Conservation (phyloP, 2,113 vertebrate species). For the Miniopterus natalensis region DNA sequence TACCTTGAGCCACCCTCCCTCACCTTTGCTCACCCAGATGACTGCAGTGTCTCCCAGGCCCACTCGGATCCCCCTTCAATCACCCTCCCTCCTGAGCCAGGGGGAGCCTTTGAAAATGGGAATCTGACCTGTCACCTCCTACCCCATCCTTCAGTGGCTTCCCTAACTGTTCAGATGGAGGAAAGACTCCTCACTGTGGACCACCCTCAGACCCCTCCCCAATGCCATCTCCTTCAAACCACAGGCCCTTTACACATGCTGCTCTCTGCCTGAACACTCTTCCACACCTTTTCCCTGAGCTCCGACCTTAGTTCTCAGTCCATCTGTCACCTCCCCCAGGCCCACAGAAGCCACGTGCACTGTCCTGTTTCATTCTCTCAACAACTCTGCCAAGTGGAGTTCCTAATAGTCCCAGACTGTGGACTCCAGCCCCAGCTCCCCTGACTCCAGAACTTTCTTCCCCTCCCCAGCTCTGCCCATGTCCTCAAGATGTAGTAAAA, state of each 20-base stretch:
- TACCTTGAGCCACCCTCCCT: accelerated
- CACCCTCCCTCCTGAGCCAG: not conserved
- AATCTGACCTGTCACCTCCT: not conserved
- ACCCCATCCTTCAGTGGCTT: not conserved
- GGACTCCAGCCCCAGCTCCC: not conserved
- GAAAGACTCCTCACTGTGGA: not conserved
- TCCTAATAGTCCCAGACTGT: not conserved
- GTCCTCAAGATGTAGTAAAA: not conserved
- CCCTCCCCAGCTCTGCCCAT: not conserved
- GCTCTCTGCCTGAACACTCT: not conserved
- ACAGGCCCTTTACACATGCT: conserved; percentile 15
- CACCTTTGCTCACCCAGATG: not conserved
- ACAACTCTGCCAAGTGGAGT: not conserved
- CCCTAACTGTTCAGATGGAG: not conserved
- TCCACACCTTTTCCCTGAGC: not conserved
- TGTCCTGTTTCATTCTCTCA: not conserved
- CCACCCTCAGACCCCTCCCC: not conserved
- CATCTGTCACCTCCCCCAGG: not conserved
- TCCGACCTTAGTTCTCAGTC: not conserved
- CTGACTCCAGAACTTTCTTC: not conserved
- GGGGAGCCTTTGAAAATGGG: not conserved
- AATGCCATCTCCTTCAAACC: not conserved
- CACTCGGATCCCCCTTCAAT: too few species aligned
- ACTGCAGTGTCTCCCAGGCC: not conserved
- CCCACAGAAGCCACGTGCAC: accelerated